A percentile compares a stretch with the other conserved stretches of the same genome.
Conservation (phyloP, 2,113 vertebrate species). For the Pygoscelis antarcticus region DNA sequence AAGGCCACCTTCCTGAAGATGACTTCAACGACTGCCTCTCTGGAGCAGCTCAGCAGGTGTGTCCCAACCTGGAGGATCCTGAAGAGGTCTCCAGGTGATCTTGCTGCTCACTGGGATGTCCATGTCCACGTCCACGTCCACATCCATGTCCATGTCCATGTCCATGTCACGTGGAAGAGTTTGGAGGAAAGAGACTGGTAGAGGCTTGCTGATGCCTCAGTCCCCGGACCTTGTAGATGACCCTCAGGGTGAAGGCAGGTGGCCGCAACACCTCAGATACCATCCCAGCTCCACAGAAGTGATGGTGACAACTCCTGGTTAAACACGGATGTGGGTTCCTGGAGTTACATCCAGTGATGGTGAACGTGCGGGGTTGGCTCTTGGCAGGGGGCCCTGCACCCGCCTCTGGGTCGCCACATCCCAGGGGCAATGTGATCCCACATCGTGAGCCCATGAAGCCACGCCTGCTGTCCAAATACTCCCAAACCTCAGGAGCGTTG, state of each 20-base stretch:
- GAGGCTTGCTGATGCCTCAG: background rate
- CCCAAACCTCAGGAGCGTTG: background rate
- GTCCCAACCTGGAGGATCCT: background rate
- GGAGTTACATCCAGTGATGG: background rate
- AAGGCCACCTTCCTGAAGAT: background rate
- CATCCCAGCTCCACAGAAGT: background rate
- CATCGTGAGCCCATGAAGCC: accelerated
- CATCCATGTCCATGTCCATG: background rate
- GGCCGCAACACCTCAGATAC: background rate
- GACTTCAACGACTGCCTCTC: background rate
- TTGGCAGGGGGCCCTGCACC: background rate
- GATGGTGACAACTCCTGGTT: background rate
- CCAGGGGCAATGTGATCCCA: background rate
- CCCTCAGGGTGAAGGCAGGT: background rate
- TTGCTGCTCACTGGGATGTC: background rate
- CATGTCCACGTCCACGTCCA: background rate
- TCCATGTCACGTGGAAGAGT: background rate
- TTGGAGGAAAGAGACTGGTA: background rate
- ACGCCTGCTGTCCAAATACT: background rate
- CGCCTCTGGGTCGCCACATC: background rate
- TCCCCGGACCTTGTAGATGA: background rate
- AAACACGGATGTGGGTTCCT: background rate
- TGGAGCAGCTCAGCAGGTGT: background rate
- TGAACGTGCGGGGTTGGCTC: accelerated
- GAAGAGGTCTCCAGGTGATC: background rate